Base-by-base conservation (phyloP, 2,113 vertebrate genomes). In the Fregetta grallaria region DNA sequence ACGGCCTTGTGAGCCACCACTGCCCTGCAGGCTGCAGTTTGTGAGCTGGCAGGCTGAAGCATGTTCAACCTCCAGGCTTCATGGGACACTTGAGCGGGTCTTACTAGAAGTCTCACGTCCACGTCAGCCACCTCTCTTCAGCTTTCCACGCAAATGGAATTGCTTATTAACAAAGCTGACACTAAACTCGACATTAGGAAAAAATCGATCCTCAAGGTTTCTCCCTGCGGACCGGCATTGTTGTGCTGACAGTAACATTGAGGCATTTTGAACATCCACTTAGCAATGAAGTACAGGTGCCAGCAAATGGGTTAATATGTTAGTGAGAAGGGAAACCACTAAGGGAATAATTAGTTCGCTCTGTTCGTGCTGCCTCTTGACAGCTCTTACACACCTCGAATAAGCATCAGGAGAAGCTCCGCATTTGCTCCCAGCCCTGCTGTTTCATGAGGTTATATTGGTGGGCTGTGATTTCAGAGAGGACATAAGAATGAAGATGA, bases 401-500 rank as follows among this genome's bases (percentile, higher is more conserved):
- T 14, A 36, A 85, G 88, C 65, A 85, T 9, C 59, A 23, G 63
- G 53, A 85, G 53, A 29, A 94, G 59, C 32, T 82, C 62, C 74
- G 58, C 56, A 17, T 77, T 89, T 66, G 74, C 90, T 88, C 19
- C 5, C 66, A 90, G 71, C 19, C 29, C 70, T 96, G 88, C 56
- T 80, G 38, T 58, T 91, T 59, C 53, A 56, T 34, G 63, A 66
- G 20, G 50, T 68, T 70, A 6, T 63, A 25, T 15, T 42, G n/a
- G 67, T 77, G 67, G 67, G 49, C 49, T 79, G 53, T 80, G 85
- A 82, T 81, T 94, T 85, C 75, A 84, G 68, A 91, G 56, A 82
- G 9, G 36, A 40, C 8, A 2, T 36, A 92, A 88, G 75, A 88
- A 86, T 13, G 63, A 86, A 56, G 59, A 91, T 21, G 44, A 63